These are phyloP conservation scores for Leucosticte australis DNA, from an alignment of 2,113 vertebrate species.

Conservation along the genomic window DNA sequence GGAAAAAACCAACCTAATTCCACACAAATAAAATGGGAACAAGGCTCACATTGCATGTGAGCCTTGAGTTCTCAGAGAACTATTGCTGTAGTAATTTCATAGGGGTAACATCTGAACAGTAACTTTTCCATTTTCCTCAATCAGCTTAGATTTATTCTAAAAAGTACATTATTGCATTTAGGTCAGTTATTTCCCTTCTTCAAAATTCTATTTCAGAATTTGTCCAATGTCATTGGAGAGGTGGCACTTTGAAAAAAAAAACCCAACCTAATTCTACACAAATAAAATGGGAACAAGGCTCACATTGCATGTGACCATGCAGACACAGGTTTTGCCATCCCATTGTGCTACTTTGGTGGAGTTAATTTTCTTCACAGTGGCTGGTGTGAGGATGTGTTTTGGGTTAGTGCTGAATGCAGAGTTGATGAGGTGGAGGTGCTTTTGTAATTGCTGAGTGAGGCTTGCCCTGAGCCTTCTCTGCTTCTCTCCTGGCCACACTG, in stretches of 20 bases:
- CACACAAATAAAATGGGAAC: background rate
- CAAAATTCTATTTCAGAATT: background rate
- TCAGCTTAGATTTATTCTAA: background rate
- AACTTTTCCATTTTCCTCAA: background rate
- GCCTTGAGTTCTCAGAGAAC: background rate
- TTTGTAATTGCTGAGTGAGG: background rate
- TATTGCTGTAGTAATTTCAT: background rate
- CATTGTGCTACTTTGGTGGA: background rate
- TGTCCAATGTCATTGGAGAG: background rate
- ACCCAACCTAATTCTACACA: background rate
- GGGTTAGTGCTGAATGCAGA: background rate
- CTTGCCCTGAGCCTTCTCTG: background rate
- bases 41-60: background rate
- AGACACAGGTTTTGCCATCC: background rate
- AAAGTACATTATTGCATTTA: background rate
- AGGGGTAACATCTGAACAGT: background rate
- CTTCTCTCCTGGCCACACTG: fast-evolving
- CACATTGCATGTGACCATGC: background rate
- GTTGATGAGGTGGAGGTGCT: background rate
- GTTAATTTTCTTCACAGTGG: background rate
- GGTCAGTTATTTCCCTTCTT: background rate
- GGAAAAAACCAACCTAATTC: background rate
- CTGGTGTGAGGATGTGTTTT: background rate
- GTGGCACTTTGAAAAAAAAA: no score
- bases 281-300: background rate